Conservation (phyloP, 1,140 invertebrate genomes). For the Orius insidiosus region DNA sequence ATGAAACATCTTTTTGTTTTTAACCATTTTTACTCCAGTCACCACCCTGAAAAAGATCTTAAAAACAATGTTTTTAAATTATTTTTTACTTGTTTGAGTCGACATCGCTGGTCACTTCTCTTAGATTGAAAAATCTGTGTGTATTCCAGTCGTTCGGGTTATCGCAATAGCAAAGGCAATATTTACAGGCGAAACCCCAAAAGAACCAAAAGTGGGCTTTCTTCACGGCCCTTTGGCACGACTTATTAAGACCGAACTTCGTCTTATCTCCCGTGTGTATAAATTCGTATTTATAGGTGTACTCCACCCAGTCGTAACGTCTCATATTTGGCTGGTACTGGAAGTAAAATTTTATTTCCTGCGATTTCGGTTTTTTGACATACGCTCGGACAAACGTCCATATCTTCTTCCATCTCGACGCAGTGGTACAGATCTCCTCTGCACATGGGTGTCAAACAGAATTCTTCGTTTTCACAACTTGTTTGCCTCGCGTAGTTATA, state of each 20-base stretch:
- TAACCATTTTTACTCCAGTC: constrained; percentile 55
- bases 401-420: constrained; percentile 63
- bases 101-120: constrained; percentile 42
- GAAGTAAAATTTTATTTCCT: neutral
- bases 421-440: constrained; percentile 61
- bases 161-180: constrained; percentile 76
- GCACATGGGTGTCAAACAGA: constrained; percentile 49
- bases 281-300: constrained; percentile 22
- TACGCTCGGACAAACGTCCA: constrained; percentile 61
- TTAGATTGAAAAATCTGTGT: constrained; percentile 68
- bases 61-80: too few species aligned
- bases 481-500: constrained; percentile 50
- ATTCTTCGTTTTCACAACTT: constrained; percentile 51
- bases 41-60: constrained; percentile 53
- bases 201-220: constrained; percentile 79
- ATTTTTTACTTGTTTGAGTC: constrained; percentile 49
- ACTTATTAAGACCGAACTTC: constrained; percentile 36
- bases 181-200: constrained; percentile 66
- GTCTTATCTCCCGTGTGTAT: constrained; percentile 40
- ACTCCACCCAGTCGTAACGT: constrained; percentile 71
- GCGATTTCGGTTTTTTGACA: constrained; percentile 22
- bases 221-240: constrained; percentile 36
- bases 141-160: constrained; percentile 37
- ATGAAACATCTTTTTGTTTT: constrained; percentile 53
- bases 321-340: constrained; percentile 21